These are phyloP conservation scores for Mythimna vitellina DNA, from an alignment of 2,888 invertebrate species.

Conservation along the genomic window DNA sequence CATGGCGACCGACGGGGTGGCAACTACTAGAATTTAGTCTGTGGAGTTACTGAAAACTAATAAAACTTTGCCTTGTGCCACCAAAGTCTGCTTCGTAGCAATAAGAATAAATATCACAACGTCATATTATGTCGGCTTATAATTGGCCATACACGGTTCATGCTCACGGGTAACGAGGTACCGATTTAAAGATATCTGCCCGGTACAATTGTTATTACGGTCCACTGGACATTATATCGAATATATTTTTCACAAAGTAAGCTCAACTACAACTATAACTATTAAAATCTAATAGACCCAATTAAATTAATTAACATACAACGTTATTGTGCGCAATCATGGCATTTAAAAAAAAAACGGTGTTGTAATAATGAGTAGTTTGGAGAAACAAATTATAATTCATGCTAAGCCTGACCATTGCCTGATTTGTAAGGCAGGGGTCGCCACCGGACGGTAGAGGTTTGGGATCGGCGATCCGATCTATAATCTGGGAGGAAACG, in stretches of 20 bases:
- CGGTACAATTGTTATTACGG: slow-evolving; percentile 6
- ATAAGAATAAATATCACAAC: slow-evolving; percentile 63
- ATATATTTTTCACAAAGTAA: neutral
- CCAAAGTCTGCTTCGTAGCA: slow-evolving; percentile 60
- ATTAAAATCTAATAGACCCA: slow-evolving; percentile 44
- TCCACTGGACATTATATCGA: slow-evolving; percentile 7
- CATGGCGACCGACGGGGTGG: slow-evolving; percentile 51
- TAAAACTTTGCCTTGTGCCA: slow-evolving; percentile 74
- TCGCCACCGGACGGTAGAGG: slow-evolving; percentile 38
- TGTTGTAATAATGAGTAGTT: slow-evolving; percentile 27
- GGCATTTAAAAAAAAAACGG: slow-evolving; percentile 23
- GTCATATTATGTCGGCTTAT: slow-evolving; percentile 26
- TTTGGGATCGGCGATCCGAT: slow-evolving; percentile 29
- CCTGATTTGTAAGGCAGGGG: slow-evolving; percentile 37
- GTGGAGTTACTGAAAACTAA: slow-evolving; percentile 72
- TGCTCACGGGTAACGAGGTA: slow-evolving; percentile 28
- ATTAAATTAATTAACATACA: slow-evolving; percentile 48
- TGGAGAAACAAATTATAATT: slow-evolving; percentile 40
- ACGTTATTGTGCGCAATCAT: slow-evolving; percentile 22
- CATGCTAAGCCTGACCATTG: slow-evolving; percentile 3
- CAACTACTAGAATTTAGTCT: slow-evolving; percentile 68
- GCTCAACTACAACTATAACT: neutral
- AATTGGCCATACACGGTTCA: slow-evolving; percentile 26
- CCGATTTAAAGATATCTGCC: slow-evolving; percentile 18
- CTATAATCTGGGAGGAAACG: slow-evolving; percentile 31